Percentiles rank a stretch among this genome's conserved stretches.
phyloP scores from a whole-genome alignment of 2,888 invertebrate species.

The Cantharis flavilabris region DNA sequence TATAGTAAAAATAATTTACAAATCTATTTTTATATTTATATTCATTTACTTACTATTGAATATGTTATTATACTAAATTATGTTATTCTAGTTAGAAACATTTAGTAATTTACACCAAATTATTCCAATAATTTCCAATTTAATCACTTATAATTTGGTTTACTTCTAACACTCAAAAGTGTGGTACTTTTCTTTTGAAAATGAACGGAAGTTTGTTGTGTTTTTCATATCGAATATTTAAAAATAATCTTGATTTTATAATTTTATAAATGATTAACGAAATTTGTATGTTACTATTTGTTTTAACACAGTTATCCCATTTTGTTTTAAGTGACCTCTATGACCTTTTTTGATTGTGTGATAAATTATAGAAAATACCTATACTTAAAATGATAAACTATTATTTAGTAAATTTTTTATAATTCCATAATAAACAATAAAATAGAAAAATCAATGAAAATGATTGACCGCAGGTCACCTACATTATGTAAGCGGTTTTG shows the following conservation, averaged over 20 bases:
- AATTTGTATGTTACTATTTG: background rate
- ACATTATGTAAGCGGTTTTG: background rate
- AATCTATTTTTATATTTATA: background rate
- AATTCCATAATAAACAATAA: background rate
- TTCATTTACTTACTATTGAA: background rate
- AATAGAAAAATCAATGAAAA: background rate
- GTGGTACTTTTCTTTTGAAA: background rate
- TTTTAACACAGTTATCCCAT: background rate
- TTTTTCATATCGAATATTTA: no score
- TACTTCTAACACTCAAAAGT: background rate
- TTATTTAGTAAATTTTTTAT: background rate
- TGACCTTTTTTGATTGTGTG: background rate
- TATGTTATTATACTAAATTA: background rate
- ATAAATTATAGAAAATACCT: background rate
- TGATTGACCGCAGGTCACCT: background rate
- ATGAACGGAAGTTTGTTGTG: background rate
- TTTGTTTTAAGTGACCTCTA: background rate
- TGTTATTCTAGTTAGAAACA: background rate
- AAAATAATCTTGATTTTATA: background rate
- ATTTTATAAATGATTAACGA: background rate
- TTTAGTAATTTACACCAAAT: background rate
- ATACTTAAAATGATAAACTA: background rate
- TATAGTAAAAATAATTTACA: background rate
- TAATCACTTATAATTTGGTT: background rate
- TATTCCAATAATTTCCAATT: background rate